A percentile compares a stretch with the other conserved stretches of the same genome.
These are phyloP conservation scores for Clunio marinus DNA, from an alignment of 2,888 invertebrate genomes.

Conservation along the genomic window DNA sequence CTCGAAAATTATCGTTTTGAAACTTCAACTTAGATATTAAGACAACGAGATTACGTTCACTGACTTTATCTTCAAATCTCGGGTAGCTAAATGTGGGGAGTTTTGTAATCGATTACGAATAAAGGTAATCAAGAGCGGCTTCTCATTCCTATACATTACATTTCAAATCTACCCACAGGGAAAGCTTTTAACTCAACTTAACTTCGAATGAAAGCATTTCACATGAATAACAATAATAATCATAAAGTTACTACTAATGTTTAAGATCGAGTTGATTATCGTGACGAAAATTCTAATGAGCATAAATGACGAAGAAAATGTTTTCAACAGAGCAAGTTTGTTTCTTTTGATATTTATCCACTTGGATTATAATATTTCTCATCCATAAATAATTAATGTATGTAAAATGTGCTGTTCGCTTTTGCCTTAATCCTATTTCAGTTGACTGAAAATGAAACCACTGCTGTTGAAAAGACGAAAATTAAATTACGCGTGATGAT, in stretches of 20 bases:
- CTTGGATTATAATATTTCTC: neutral
- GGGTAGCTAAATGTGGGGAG: no score
- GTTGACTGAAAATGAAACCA: slow-evolving; percentile 30
- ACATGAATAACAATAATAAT: no score
- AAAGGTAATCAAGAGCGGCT: no score
- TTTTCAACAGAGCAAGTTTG: neutral
- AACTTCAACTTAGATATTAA: no score
- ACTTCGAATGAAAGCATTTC: no score
- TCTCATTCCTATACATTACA: no score
- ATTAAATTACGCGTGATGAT: slow-evolving; percentile 38
- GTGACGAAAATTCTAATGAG: neutral
- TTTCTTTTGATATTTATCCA: neutral
- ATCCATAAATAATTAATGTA: slow-evolving; percentile 35
- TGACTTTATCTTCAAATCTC: no score
- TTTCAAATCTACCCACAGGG: no score
- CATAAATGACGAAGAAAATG: slow-evolving; percentile 1
- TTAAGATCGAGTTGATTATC: neutral
- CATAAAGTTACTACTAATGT: slow-evolving; percentile 2
- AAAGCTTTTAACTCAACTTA: no score
- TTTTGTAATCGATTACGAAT: no score
- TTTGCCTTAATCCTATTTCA: slow-evolving; percentile 29
- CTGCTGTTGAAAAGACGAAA: slow-evolving; percentile 18
- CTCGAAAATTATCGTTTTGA: no score
- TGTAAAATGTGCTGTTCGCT: slow-evolving; percentile 23
- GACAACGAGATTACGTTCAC: no score